Conservation (phyloP, 2,888 invertebrate species). For the Thymelicus lineola region DNA sequence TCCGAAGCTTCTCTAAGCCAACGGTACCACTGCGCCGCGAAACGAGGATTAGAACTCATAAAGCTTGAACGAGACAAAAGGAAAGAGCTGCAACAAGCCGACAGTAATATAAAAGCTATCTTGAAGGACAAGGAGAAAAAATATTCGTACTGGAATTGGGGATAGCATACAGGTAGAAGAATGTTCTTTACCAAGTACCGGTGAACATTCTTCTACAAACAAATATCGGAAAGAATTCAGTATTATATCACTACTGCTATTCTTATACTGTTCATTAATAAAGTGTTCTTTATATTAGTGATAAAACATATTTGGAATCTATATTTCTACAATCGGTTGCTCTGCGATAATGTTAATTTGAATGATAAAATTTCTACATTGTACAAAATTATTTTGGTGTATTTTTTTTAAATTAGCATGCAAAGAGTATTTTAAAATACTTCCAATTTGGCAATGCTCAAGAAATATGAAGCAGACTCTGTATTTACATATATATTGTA, state of each 20-base stretch:
- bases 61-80: conserved; percentile 83
- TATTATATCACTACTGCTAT: conserved; percentile 39
- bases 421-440: conserved; percentile 78
- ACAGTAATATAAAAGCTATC: conserved; percentile 68
- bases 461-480: conserved; percentile 36
- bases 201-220: conserved; percentile 73
- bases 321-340: background rate
- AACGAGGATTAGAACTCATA: conserved; percentile 86
- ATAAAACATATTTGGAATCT: background rate
- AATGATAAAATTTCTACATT: too few relatives aligned
- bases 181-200: conserved; percentile 81
- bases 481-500: conserved; percentile 43
- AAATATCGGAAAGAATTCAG: conserved; percentile 38
- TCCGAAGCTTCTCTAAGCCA: conserved; percentile 89
- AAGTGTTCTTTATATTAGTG: conserved; percentile 9
- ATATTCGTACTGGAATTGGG: conserved; percentile 80
- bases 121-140: conserved; percentile 73
- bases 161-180: conserved; percentile 84
- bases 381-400: background rate
- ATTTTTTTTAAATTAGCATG: conserved; percentile 56
- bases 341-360: background rate
- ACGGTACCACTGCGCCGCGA: conserved; percentile 88
- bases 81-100: conserved; percentile 70
- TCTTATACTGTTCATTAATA: conserved; percentile 6
- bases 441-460: conserved; percentile 72